These are phyloP conservation scores for Heterochromis multidens DNA, from an alignment of 2,113 vertebrate species.

Conservation along the genomic window DNA sequence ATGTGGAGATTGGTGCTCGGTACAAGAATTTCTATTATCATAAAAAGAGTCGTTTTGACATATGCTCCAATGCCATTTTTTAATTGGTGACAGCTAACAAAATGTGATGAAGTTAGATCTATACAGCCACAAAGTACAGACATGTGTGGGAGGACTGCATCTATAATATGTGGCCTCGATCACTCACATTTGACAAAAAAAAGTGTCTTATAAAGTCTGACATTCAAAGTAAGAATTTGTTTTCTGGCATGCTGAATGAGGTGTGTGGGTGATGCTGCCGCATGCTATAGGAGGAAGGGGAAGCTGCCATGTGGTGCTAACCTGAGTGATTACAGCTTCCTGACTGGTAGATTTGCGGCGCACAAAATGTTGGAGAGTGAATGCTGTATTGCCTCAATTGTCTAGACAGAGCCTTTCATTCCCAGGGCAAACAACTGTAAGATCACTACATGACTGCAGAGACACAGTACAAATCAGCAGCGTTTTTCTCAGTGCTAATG, in stretches of 20 bases:
- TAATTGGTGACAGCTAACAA: conserved; percentile 49
- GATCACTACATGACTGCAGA: background rate
- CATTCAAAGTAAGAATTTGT: conserved; percentile 10
- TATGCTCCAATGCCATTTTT: conserved; percentile 21
- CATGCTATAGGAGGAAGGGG: conserved; percentile 31
- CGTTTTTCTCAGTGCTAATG: background rate
- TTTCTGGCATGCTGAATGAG: background rate
- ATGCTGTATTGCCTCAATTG: background rate
- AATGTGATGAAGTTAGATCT: conserved; percentile 23
- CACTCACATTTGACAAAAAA: conserved; percentile 42
- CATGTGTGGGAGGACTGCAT: conserved; percentile 36
- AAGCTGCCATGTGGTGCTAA: conserved; percentile 15
- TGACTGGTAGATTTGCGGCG: background rate
- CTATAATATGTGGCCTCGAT: conserved; percentile 9
- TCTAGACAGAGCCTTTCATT: background rate
- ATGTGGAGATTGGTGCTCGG: background rate
- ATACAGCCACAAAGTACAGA: conserved; percentile 16
- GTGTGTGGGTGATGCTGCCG: conserved; percentile 6
- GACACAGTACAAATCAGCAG: background rate
- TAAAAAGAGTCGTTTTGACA: conserved; percentile 49
- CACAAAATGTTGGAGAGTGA: conserved; percentile 10
- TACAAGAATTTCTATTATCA: conserved; percentile 32
- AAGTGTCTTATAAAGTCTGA: background rate
- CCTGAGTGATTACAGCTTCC: conserved; percentile 30
- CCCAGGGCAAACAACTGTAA: background rate